Evolutionary conservation across 2,888 invertebrate species (phyloP).

Genomic region (Ariolimax columbianus): DNA sequence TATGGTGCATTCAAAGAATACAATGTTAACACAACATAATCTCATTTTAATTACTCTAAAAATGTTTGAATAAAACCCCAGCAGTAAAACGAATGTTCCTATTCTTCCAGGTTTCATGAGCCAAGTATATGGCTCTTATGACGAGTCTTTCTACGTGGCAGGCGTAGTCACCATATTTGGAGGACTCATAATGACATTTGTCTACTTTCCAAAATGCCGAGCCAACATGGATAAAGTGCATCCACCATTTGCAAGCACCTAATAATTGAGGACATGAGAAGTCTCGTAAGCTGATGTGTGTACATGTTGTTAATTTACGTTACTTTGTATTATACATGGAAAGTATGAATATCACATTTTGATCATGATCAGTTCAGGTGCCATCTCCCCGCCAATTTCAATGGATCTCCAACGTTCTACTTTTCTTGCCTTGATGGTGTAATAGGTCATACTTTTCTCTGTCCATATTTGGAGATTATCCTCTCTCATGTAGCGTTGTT

Average conservation of each 20-base stretch:
- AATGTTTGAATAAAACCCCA: background rate
- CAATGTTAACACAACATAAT: background rate
- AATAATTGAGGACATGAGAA: background rate
- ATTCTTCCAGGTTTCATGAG: conserved; percentile 60
- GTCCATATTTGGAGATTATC: too few relatives aligned
- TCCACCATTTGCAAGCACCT: background rate
- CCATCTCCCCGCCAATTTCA: too few relatives aligned
- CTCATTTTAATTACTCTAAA: background rate
- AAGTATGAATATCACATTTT: too few relatives aligned
- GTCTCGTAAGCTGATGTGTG: too few relatives aligned
- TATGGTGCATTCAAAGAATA: too few relatives aligned
- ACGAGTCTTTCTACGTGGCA: conserved; percentile 57
- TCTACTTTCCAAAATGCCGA: conserved; percentile 48
- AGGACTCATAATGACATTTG: conserved; percentile 58
- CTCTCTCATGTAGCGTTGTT: too few relatives aligned
- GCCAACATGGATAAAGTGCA: background rate
- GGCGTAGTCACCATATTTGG: conserved; percentile 56
- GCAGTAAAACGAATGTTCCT: background rate
- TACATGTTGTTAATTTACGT: too few relatives aligned
- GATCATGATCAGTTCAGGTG: too few relatives aligned
- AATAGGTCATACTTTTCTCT: too few relatives aligned
- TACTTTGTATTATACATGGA: too few relatives aligned
- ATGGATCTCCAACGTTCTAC: too few relatives aligned
- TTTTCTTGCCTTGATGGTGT: too few relatives aligned
- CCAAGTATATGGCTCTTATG: conserved; percentile 53